Evolutionary conservation across 2,113 vertebrate genomes (phyloP), one percentile per base, ranked within the genome.

Genomic region (Chionomys nivalis): DNA sequence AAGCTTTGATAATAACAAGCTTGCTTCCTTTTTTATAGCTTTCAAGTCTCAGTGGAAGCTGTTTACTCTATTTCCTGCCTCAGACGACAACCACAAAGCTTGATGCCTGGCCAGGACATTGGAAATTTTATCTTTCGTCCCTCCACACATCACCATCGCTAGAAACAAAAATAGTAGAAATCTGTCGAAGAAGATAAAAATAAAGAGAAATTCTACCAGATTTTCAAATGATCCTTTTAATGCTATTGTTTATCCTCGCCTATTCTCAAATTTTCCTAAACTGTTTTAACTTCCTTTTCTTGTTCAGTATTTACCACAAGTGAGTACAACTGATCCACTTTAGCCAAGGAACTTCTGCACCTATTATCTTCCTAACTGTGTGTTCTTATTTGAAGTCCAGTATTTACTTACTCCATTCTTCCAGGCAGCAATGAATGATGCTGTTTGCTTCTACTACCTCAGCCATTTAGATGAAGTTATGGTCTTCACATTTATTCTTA

Each of bases 251-350:
- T 44, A 52, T 65, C 10, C 44, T 23, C 73, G 0, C 73, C n/a
- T 87, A 44, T 95, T 93, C n/a, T 90, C 77, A 90, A 87, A 68
- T 73, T 81, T 94, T 89, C 36, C 90, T 81, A 75, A 68, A 10
- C 81, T 36, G 96, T 65, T 95, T 89, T 94, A 91, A 96, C 13
- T 93, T 96, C 31, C 26, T 95, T 93, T 95, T 90, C 68, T 92
- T 68, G 52, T 65, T 93, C 77, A 89, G n/a, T 89, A 77, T 97
- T 68, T 94, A 11, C 19, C 63, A 14, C 87, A 95, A 92, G 11
- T 76, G 36, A 95, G 33, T 85, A 89, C 47, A 87, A 44, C 5
- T 28, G 28, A 89, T 47, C 66, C 33, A 70, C 10, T 94, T 90
- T 72, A 92, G 19, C 77, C 39, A 9, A 65, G 49, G 36, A 87